Conservation (phyloP, 1,140 invertebrate genomes). For the Cherax destructor region DNA sequence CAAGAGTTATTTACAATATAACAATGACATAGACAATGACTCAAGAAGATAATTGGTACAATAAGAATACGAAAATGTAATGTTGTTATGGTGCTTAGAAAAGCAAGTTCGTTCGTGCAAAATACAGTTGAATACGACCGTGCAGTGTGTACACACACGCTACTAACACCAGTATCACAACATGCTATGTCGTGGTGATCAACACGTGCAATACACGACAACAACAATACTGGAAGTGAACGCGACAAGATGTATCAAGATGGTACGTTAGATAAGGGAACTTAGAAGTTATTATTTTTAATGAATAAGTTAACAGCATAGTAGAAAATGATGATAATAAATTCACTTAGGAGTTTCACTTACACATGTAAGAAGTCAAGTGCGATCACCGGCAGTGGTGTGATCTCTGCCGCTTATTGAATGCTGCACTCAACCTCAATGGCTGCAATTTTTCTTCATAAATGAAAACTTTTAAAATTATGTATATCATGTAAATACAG, state of each 20-base stretch:
- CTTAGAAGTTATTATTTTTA: neutral
- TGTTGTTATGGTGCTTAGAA: too few relatives aligned
- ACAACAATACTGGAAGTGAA: too few relatives aligned
- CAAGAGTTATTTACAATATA: too few relatives aligned
- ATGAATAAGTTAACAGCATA: neutral
- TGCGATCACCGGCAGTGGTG: neutral
- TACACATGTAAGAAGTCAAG: neutral
- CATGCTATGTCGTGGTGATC: too few relatives aligned
- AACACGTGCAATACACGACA: neutral
- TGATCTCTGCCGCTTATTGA: neutral
- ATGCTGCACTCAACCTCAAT: neutral
- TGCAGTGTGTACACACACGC: neutral
- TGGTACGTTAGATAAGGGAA: neutral
- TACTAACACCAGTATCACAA: neutral
- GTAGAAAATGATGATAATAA: neutral
- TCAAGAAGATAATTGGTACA: too few relatives aligned
- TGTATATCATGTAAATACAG: too few relatives aligned
- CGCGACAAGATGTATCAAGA: too few relatives aligned
- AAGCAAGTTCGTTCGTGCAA: too few relatives aligned
- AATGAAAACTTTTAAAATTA: too few relatives aligned
- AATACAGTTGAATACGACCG: neutral
- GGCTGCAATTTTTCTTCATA: neutral
- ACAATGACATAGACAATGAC: too few relatives aligned
- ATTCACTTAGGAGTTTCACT: neutral
- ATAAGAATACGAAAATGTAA: too few relatives aligned